Base-by-base conservation (phyloP, 2,113 vertebrate genomes). In the Megalops atlanticus region DNA sequence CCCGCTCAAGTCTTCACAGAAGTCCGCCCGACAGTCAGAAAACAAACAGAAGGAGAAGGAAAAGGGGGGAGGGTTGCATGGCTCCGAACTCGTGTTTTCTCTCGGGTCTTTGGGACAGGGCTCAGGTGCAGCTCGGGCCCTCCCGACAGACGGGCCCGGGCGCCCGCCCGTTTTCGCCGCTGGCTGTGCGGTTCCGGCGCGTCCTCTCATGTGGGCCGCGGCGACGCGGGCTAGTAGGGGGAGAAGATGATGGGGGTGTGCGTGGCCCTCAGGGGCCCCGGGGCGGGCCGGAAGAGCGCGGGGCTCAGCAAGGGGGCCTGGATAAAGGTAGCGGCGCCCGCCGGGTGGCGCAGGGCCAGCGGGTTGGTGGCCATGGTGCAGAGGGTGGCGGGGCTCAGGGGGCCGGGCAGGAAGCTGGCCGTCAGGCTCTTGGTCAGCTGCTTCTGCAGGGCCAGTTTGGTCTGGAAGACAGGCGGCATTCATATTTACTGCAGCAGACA, bases 341-440 rank as follows among this genome's bases (percentile, higher is more conserved):
- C 90, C 0, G 95, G 95, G 36, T 95, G 88, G 16, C 95, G 90
- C 35, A 97, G 89, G 12, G 96, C 92, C 1, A 98, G 85, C 3
- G 96, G 95, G 72, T 89, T 92, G 4, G 96, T 91, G 0, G 96
- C 95, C 89, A 98, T 85, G 80, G 97, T 93, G 72, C 97, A 98
- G 89, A 98, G 93, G 33, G 97, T 92, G 0, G 96, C 91, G 0
- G 91, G 88, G 35, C 95, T 93, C 70, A 99, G 92, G 2, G 95
- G 94, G 85, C 93, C 92, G 10, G 96, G 96, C 86, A 99, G 94
- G 92, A 99, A 97, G 86, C 96, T 95, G 24, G 97, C 93, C 0
- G 96, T 95, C 94, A 99, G 88, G 54, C 94, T 97, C 95, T 98
- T 99, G 91, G 96, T 96, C 92, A 99, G 95, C 78, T 99, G 97